Evolutionary conservation across 2,888 invertebrate genomes (phyloP), one percentile per base, ranked within the genome.

Genomic region (Noctuana brunneofusca): DNA sequence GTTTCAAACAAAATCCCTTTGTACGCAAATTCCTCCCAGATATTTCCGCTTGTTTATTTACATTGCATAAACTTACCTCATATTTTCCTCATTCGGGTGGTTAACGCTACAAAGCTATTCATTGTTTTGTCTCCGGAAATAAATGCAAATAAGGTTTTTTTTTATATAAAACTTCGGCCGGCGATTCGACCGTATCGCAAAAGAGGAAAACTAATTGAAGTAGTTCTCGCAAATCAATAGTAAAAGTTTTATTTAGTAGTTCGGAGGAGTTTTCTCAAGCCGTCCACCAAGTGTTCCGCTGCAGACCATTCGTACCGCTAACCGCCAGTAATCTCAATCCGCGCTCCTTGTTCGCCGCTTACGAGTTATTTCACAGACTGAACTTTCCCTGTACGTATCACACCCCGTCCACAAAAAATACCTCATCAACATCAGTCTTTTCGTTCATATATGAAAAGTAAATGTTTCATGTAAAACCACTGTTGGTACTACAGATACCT

Each of bases 191-290:
- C 58, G 65, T 38, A 56, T 76, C 72, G 77, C 68, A 71, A 69
- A 71, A 72, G 71, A 70, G 67, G 63, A 71, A 63, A 86, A 81
- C 76, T 74, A 79, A 75, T 75, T 75, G 76, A 80, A 82, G 79
- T 79, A 78, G 73, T 72, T 75, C 75, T 76, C 78, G 76, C 76
- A 78, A 80, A 81, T 81, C 76, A 78, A 73, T 74, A 75, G 77
- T 76, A 76, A 77, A 79, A 76, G 77, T 79, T 75, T 78, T 78
- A 77, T 80, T 78, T 81, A 74, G 75, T 75, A 70, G 75, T 75
- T 75, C 78, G 73, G 70, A 75, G 76, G 69, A 76, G 78, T 80
- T 84, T 84, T 77, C 71, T 76, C 80, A 75, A 80, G 71, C 78
- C 75, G 74, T 70, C 74, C 67, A 72, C 76, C 72, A 75, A 80